Base-by-base conservation (phyloP, 2,797 vertebrate species). In the Apodemus agrarius region DNA sequence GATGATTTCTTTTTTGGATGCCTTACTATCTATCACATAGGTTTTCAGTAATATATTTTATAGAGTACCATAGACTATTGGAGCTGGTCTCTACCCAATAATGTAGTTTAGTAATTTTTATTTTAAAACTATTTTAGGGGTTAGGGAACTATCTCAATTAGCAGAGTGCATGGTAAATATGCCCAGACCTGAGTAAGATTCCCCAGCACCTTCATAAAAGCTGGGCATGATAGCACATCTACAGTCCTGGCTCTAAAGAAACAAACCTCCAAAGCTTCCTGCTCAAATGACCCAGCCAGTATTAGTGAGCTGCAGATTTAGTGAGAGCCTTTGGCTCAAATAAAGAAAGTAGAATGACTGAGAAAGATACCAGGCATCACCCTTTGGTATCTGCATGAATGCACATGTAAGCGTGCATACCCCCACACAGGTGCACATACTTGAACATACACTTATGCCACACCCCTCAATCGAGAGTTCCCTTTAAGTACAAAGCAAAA, bases 1-100 rank as follows among this genome's bases (percentile, higher is more conserved):
- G n/a, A 76, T 82, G 67, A 74, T 82, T 95, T 96, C 57, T 24
- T 17, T 69, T 86, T 91, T 49, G 80, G 63, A 79, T 67, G 40
- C 0, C 34, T 19, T 80, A 52, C 17, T 82, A 1, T 52, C 31
- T 21, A 2, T 72, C 17, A 0, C 16, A 37, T 76, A 52, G 57
- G 24, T 80, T 84, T 93, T 89, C 81, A 74, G 6, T 13, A 78
- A 10, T 37, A 9, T 78, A 59, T 89, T 43, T 96, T 63, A 46
- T 54, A 89, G 1, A 83, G 67, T 83, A 57, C 81, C n/a, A 61
- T 6, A 89, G 54, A 92, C 1, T 89, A 40, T 52, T 22, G 54
- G 54, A 72, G 19, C 81, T 85, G 22, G 19, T 2, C 78, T 6
- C 37, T 21, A 92, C 81, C 61, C 92, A 43, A 46, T 61, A 52